Evolutionary conservation across 2,797 vertebrate species (phyloP).

Genomic region (Cirrhinus molitorella): DNA sequence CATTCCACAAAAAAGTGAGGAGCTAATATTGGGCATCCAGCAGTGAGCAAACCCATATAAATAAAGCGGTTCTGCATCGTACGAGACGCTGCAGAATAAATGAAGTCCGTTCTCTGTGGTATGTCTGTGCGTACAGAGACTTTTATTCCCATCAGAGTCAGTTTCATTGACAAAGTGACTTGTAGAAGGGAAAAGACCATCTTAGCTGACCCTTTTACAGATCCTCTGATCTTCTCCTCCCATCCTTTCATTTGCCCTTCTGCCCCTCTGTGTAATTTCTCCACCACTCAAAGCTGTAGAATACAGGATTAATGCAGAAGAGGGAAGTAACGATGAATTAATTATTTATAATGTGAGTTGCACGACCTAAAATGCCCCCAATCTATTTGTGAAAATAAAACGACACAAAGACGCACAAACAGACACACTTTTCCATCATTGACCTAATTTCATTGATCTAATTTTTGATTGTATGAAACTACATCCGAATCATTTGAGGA

Average conservation of each 20-base stretch:
- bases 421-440: background rate
- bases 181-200: slow-evolving; percentile 28
- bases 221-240: slow-evolving; percentile 10
- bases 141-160: slow-evolving; percentile 20
- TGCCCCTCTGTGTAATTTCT: slow-evolving; percentile 34
- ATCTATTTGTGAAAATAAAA: slow-evolving; percentile 29
- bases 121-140: slow-evolving; percentile 4
- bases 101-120: slow-evolving; percentile 6
- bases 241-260: slow-evolving; percentile 26
- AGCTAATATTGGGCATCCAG: slow-evolving; percentile 15
- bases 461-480: background rate
- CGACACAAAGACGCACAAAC: background rate
- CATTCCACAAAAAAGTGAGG: slow-evolving; percentile 25
- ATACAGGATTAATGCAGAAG: slow-evolving; percentile 45
- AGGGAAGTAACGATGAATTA: slow-evolving; percentile 50
- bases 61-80: slow-evolving; percentile 7
- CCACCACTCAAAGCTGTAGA: slow-evolving; percentile 30
- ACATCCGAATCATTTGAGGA: background rate
- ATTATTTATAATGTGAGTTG: slow-evolving; percentile 57
- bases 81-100: slow-evolving; percentile 25
- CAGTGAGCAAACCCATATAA: slow-evolving; percentile 16
- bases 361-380: slow-evolving; percentile 41
- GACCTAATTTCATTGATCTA: background rate
- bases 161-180: slow-evolving; percentile 46
- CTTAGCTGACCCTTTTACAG: slow-evolving; percentile 40